Evolutionary conservation across 2,797 vertebrate genomes (phyloP), one percentile per base, ranked within the genome.

Genomic region (Danio kyathit): DNA sequence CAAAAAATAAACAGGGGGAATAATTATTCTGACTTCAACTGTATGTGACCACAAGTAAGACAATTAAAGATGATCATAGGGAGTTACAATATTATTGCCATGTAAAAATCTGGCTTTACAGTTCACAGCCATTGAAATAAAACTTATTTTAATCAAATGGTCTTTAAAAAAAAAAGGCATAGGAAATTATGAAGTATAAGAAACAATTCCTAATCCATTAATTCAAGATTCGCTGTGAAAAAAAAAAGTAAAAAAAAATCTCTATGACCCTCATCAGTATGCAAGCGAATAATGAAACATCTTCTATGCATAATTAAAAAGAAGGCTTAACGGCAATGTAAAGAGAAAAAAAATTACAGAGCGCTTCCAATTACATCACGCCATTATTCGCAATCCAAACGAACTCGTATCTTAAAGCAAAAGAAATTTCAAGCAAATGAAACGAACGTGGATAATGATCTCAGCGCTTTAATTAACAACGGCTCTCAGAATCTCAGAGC

Each of bases 301-400:
- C 77, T 82, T 74, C 61, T 83, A 56, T 8, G 82, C 76, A 83
- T 87, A 89, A 91, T 88, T 84, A 86, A 87, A 80, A 74, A 70
- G 64, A 85, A 49, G 80, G 75, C 81, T 82, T 76, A 88, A 88
- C 70, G 77, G 44, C 72, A 82, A 90, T 85, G 86, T 52, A 52
- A 74, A 81, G 40, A 57, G 56, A 72, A 72, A 83, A 85, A 29
- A 59, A 29, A 44, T 46, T 21, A 87, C 83, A 82, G 64, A 73
- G 74, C 43, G 46, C 7, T 41, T 57, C 72, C 75, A 74, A 90
- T 88, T 80, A 79, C 70, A 71, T 6, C n/a, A 49, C 19, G 5
- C 54, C 66, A 11, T 81, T 83, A 85, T 49, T 79, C 51, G 80
- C 10, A 64, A 82, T 19, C n/a, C 64, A 80, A 87, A 85, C 74